Percentiles rank a stretch among this genome's conserved stretches.
Evolutionary conservation across 2,113 vertebrate genomes (phyloP).

Genomic region (Steatornis caripensis): DNA sequence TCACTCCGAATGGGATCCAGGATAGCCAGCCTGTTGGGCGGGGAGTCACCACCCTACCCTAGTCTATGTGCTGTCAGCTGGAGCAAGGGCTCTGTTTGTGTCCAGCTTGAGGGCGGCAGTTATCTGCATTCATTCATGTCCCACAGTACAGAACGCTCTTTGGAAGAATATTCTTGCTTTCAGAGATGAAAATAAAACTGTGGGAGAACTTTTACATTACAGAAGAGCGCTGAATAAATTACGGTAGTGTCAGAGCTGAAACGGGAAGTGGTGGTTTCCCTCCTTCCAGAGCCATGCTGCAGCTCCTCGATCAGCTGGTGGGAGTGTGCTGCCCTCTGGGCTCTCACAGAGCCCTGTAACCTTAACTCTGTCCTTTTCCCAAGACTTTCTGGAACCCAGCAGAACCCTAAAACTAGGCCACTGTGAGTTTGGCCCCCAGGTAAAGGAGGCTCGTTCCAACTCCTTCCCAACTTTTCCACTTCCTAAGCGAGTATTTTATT

Average conservation of each 20-base stretch:
- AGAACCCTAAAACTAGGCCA: not conserved
- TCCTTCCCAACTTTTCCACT: not conserved
- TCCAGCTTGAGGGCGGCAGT: not conserved
- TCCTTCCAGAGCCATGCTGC: not conserved
- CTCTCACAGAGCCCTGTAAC: not conserved
- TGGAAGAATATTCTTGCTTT: not conserved
- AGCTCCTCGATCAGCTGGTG: accelerated
- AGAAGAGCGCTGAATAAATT: not conserved
- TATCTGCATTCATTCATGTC: not conserved
- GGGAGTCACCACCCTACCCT: accelerated
- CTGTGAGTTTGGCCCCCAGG: not conserved
- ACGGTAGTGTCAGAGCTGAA: not conserved
- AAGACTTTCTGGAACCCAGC: not conserved
- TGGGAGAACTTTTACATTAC: not conserved
- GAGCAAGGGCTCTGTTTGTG: not conserved
- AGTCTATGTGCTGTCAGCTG: not conserved
- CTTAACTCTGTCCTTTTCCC: not conserved
- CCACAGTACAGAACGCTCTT: not conserved
- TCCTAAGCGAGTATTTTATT: not conserved
- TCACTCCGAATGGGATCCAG: not conserved
- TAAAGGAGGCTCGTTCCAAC: not conserved
- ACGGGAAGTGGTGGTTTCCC: not conserved
- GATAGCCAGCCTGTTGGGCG: not conserved
- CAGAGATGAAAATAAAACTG: not conserved
- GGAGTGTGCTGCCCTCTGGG: not conserved